Base-by-base conservation (phyloP, 2,888 invertebrate species). In the Pandemis corylana region DNA sequence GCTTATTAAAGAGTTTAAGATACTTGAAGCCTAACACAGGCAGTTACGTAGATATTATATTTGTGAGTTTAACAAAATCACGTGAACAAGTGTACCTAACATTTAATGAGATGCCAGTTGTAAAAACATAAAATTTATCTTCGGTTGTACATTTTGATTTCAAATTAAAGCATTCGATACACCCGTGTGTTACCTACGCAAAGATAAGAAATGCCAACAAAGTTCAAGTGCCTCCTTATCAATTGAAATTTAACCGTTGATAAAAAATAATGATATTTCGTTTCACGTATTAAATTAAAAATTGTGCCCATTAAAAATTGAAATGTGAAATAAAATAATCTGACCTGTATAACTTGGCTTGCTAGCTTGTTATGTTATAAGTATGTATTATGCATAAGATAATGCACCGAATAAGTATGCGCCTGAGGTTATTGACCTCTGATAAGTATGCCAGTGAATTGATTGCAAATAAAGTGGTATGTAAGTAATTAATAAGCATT, bases 201-300 rank as follows among this genome's bases (percentile, higher is more conserved):
- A 72, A 66, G 79, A 81, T 81, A 83, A 78, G 77, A 53, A 75
- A 68, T 59, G 71, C 49, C 70, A 75, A 65, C 76, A 77, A 71
- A 77, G 78, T 78, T 86, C 85, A 86, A 87, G 86, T 86, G 83
- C 75, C 72, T 69, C 64, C 77, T 82, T 86, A 87, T 87, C 87
- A 80, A 81, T 83, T 79, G 15, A 49, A 76, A 76, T 59, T 44
- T 51, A 62, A 61, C 53, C 49, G 68, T 68, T 49, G 44, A 53
- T 68, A 42, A 7, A 44, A 12, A 59, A 36, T 66, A 72, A 59
- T 41, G 28, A 77, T 76, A 59, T 61, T 51, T 68, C 65, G 66
- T 59, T 71, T 20, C 20, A 46, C 20, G 3, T 13, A 65, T 49
- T 49, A 65, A 36, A 28, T 28, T 12, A 28, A 20, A 36, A 20